Conservation (phyloP, 2,113 vertebrate species). For the Caranx melampygus region DNA sequence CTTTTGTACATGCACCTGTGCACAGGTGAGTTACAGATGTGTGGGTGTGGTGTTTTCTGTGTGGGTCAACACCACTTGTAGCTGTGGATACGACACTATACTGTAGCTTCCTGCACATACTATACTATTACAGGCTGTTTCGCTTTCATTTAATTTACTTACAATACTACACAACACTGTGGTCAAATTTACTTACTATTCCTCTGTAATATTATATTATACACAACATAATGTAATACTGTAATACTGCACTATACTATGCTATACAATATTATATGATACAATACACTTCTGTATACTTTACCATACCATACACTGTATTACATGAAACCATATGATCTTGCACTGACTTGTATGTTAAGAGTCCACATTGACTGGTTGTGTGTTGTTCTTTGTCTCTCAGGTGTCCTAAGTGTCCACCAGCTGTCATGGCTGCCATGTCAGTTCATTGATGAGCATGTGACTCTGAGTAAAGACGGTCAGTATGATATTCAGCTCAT, state of each 20-base stretch:
- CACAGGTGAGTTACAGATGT: conserved; percentile 52
- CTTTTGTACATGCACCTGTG: conserved; percentile 28
- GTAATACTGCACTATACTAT: neutral
- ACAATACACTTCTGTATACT: too few relatives aligned
- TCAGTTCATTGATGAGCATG: conserved; percentile 76
- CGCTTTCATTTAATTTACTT: too few relatives aligned
- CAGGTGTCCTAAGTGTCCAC: conserved; percentile 49
- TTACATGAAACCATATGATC: too few relatives aligned
- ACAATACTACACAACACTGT: too few relatives aligned
- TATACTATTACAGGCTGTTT: too few relatives aligned
- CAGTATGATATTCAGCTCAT: conserved; percentile 51
- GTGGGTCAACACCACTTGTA: neutral
- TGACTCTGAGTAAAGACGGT: conserved; percentile 21
- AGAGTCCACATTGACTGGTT: neutral
- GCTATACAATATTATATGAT: too few relatives aligned
- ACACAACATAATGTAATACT: too few relatives aligned
- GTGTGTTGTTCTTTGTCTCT: neutral
- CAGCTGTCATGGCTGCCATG: conserved; percentile 79
- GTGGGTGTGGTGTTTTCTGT: neutral
- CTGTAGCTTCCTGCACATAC: too few relatives aligned
- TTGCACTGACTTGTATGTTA: too few relatives aligned
- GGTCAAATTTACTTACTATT: too few relatives aligned
- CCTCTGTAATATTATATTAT: too few relatives aligned
- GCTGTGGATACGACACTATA: neutral
- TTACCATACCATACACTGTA: too few relatives aligned